Evolutionary conservation across 2,797 vertebrate species (phyloP).

Genomic region (Neopelma chrysocephalum): DNA sequence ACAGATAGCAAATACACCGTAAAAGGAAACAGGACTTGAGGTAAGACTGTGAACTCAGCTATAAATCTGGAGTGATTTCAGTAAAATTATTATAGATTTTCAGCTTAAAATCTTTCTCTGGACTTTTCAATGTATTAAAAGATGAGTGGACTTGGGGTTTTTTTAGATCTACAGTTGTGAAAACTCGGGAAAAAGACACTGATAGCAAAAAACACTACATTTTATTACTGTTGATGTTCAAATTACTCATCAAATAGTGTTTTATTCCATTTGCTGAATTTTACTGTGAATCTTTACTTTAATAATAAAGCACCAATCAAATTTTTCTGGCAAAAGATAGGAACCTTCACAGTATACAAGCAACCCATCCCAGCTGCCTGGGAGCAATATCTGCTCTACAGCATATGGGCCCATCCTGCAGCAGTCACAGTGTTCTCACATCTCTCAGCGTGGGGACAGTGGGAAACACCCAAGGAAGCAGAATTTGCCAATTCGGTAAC

Average conservation of each 20-base stretch:
- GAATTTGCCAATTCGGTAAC: not conserved
- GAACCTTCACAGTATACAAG: not conserved
- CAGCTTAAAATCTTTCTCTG: not conserved
- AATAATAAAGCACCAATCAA: not conserved
- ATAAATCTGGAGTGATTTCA: not conserved
- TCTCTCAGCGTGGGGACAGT: not conserved
- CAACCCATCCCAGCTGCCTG: not conserved
- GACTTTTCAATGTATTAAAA: not conserved
- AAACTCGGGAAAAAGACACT: not conserved
- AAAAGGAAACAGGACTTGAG: not conserved
- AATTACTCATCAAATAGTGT: not conserved
- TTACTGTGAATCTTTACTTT: not conserved
- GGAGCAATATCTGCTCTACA: not conserved
- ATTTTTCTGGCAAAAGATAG: not conserved
- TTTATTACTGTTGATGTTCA: not conserved
- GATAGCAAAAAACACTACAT: not conserved
- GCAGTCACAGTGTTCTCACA: not conserved
- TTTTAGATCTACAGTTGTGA: not conserved
- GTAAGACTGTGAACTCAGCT: not conserved
- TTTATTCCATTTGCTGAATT: not conserved
- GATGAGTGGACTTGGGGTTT: rapidly evolving
- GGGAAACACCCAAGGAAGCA: not conserved
- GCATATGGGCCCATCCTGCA: not conserved
- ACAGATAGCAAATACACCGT: not conserved
- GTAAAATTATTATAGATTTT: not conserved